Evolutionary conservation across 2,113 vertebrate species (phyloP).

Genomic region (Oreotragus oreotragus): DNA sequence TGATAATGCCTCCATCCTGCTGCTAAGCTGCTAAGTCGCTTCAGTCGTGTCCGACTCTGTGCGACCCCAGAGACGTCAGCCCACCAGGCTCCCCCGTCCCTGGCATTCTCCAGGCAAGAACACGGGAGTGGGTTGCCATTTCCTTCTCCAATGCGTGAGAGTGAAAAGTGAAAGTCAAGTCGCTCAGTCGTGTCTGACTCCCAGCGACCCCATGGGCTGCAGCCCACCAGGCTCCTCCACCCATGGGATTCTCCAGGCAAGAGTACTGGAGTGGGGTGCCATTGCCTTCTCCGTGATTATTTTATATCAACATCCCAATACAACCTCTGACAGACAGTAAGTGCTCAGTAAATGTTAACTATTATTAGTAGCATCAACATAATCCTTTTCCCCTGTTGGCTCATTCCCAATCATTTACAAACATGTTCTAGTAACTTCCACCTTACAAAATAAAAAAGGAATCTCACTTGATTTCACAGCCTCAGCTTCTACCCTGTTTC

Average conservation of each 20-base stretch:
- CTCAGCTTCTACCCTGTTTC: background rate
- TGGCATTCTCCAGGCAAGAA: no score
- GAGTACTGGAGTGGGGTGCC: no score
- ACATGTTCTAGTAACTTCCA: background rate
- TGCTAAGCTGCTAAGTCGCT: no score
- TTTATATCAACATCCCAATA: background rate
- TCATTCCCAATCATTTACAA: background rate
- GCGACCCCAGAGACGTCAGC: no score
- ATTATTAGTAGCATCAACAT: background rate
- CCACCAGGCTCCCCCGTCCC: no score
- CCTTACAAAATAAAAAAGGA: background rate
- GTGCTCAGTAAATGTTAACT: background rate
- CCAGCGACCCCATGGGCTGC: no score
- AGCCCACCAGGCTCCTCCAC: no score
- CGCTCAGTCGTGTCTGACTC: accelerated
- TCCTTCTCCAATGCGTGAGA: no score
- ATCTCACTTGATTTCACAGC: background rate
- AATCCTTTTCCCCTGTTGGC: background rate
- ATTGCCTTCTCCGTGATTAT: background rate
- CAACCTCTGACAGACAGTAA: background rate
- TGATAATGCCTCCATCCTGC: background rate
- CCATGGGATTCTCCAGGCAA: no score
- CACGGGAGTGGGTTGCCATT: no score
- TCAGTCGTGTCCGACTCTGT: no score
- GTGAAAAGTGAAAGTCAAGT: no score